A percentile compares a stretch with the other conserved stretches of the same genome.
Conservation (phyloP, 1,140 invertebrate genomes). For the Diuraphis noxia region DNA sequence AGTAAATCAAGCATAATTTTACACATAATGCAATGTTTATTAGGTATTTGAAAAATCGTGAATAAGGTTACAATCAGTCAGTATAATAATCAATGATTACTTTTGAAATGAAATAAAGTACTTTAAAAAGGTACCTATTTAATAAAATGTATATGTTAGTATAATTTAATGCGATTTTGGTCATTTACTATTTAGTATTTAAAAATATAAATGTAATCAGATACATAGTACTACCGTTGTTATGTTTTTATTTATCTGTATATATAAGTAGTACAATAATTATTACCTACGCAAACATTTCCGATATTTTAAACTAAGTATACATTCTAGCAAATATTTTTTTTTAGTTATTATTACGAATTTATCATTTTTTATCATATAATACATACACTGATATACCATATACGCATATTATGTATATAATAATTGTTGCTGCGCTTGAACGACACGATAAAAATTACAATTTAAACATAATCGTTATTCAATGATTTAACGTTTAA, state of each 20-base stretch:
- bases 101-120: background rate
- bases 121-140: background rate
- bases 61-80: background rate
- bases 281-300: background rate
- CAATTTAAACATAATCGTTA: background rate
- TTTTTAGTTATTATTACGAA: background rate
- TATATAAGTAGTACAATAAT: background rate
- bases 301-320: background rate
- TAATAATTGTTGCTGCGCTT: background rate
- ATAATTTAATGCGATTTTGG: background rate
- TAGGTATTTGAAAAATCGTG: background rate
- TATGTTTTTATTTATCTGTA: background rate
- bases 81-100: background rate
- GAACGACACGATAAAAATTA: background rate
- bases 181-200: background rate
- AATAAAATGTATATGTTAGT: background rate
- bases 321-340: background rate
- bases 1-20: background rate
- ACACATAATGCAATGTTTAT: background rate
- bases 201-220: background rate
- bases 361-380: background rate
- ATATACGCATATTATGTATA: background rate
- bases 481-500: background rate
- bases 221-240: background rate
- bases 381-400: background rate